Evolutionary conservation across 2,797 vertebrate genomes (phyloP).

Genomic region (Octomys mimax): DNA sequence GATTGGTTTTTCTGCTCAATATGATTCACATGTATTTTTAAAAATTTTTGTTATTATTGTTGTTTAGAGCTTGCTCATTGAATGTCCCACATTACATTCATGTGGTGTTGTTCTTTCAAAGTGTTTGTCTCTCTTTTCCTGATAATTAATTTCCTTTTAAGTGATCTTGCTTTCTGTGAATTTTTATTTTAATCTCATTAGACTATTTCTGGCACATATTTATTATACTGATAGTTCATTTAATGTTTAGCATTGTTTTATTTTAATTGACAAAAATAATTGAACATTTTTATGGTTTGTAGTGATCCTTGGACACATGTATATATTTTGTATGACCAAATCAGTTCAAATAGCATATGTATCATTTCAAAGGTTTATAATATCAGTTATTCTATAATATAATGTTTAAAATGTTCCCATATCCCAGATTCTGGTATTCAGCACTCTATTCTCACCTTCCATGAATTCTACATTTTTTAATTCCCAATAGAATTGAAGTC

Average conservation of each 20-base stretch:
- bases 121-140: neutral
- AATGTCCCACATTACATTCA: neutral
- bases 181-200: conserved; percentile 22
- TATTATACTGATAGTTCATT: neutral
- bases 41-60: neutral
- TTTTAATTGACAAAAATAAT: neutral
- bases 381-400: neutral
- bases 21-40: neutral
- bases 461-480: neutral
- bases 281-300: neutral
- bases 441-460: neutral
- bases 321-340: neutral
- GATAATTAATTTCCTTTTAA: conserved; percentile 11
- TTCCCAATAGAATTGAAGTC: neutral
- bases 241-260: neutral
- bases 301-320: neutral
- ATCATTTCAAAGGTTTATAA: neutral
- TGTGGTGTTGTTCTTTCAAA: neutral
- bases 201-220: neutral
- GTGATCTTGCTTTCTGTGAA: neutral
- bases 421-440: neutral
- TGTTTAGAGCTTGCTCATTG: neutral
- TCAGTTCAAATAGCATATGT: neutral
- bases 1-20: neutral
- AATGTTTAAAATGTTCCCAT: neutral